phyloP scores from a whole-genome alignment of 2,113 vertebrate species.

The Tamias sibiricus region DNA sequence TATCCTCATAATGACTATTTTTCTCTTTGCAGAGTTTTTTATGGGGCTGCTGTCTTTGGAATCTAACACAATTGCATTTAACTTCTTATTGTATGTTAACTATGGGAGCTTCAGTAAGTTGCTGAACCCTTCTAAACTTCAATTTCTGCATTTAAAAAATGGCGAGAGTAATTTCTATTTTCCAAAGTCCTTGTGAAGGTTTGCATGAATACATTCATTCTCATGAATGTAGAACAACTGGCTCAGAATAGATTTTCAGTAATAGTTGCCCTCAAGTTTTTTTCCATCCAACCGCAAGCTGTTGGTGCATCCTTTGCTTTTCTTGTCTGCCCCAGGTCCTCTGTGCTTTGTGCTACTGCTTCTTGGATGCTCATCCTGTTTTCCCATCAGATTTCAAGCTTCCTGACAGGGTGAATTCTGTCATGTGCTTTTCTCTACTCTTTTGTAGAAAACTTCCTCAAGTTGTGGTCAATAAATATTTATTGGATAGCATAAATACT shows the following conservation, averaged over 20 bases:
- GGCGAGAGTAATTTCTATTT: neutral
- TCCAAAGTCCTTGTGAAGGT: neutral
- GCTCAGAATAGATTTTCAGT: neutral
- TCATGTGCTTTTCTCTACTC: neutral
- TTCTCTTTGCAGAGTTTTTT: neutral
- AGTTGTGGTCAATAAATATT: constrained; percentile 34
- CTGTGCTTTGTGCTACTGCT: neutral
- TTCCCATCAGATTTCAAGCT: neutral
- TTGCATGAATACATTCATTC: too few relatives aligned
- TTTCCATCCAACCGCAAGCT: neutral
- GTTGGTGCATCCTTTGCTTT: neutral
- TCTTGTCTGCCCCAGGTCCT: neutral
- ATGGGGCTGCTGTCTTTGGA: neutral
- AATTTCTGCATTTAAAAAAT: constrained; percentile 23
- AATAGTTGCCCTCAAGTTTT: neutral
- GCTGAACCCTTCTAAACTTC: neutral
- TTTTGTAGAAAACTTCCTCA: neutral
- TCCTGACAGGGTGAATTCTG: constrained; percentile 15
- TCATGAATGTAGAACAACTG: neutral
- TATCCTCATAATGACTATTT: neutral
- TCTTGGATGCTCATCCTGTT: neutral
- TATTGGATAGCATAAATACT: constrained; percentile 13
- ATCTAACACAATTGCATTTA: neutral
- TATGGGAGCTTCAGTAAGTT: constrained; percentile 1
- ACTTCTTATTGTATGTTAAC: neutral